These are phyloP conservation scores for Apodemus agrarius DNA, from an alignment of 2,797 vertebrate genomes.

Conservation along the genomic window DNA sequence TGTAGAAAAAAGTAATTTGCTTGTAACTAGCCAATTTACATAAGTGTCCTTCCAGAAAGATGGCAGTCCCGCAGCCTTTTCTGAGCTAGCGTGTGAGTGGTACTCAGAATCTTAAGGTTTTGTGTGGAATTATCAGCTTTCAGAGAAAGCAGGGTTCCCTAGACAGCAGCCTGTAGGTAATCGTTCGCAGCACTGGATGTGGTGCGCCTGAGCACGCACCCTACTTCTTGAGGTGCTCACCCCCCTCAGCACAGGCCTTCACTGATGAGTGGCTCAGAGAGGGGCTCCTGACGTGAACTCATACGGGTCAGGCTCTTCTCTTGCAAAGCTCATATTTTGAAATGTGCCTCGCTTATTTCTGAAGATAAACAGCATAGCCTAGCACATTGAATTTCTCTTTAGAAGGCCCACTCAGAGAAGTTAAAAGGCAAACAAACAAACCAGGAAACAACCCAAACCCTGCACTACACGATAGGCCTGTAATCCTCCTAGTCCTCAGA, in stretches of 20 bases:
- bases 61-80: not conserved
- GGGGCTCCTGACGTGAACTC: not conserved
- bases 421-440: not conserved
- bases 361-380: not conserved
- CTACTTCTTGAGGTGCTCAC: not conserved
- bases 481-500: not conserved
- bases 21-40: not conserved
- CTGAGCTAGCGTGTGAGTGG: not conserved
- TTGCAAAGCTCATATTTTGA: slow-evolving; percentile 27
- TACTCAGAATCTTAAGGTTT: not conserved
- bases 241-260: not conserved
- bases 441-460: not conserved
- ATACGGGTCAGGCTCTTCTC: not conserved
- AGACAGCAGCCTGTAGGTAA: not conserved
- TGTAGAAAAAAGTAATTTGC: slow-evolving; percentile 1
- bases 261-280: not conserved
- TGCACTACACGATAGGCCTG: not conserved
- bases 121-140: not conserved
- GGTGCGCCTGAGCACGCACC: not conserved
- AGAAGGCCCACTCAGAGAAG: slow-evolving; percentile 37
- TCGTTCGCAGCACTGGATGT: not conserved
- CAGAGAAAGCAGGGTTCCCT: not conserved
- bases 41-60: not conserved
- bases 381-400: slow-evolving; percentile 24
- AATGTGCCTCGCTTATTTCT: not conserved